Evolutionary conservation across 2,797 vertebrate genomes (phyloP).

Genomic region (Staurois parvus): DNA sequence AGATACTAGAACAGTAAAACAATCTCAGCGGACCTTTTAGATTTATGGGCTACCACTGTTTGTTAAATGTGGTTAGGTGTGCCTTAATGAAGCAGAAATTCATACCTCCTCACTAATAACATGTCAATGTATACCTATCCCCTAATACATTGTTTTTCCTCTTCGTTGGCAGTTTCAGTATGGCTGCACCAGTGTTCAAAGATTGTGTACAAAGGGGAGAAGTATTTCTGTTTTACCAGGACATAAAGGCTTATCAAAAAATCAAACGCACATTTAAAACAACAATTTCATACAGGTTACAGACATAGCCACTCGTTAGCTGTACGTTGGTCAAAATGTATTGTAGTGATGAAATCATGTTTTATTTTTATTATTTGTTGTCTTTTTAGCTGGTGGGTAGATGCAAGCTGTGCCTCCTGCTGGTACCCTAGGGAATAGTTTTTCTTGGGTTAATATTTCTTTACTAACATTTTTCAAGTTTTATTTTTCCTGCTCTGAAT

Average conservation of each 20-base stretch:
- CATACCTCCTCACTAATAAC: neutral
- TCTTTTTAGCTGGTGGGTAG: neutral
- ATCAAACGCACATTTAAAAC: conserved; percentile 3
- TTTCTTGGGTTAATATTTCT: conserved; percentile 31
- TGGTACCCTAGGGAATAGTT: conserved; percentile 12
- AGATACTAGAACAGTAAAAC: neutral
- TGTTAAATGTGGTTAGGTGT: conserved; percentile 31
- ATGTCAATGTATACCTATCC: neutral
- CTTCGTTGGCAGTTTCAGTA: neutral
- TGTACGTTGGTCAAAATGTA: conserved; percentile 24
- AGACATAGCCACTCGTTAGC: conserved; percentile 3
- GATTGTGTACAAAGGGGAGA: neutral
- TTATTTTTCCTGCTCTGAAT: conserved; percentile 9
- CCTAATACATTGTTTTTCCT: neutral
- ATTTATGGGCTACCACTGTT: conserved; percentile 3
- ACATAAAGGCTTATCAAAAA: neutral
- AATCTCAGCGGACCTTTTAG: conserved; percentile 3
- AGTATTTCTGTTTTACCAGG: conserved; percentile 27
- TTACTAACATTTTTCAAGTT: conserved; percentile 8
- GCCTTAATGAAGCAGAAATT: conserved; percentile 52
- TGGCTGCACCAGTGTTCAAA: neutral
- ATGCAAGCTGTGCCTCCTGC: neutral
- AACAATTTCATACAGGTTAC: neutral
- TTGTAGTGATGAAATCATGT: conserved; percentile 13
- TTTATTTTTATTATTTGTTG: neutral